These are phyloP conservation scores for Nemotelus pantherinus DNA, from an alignment of 2,888 invertebrate species.

Conservation along the genomic window DNA sequence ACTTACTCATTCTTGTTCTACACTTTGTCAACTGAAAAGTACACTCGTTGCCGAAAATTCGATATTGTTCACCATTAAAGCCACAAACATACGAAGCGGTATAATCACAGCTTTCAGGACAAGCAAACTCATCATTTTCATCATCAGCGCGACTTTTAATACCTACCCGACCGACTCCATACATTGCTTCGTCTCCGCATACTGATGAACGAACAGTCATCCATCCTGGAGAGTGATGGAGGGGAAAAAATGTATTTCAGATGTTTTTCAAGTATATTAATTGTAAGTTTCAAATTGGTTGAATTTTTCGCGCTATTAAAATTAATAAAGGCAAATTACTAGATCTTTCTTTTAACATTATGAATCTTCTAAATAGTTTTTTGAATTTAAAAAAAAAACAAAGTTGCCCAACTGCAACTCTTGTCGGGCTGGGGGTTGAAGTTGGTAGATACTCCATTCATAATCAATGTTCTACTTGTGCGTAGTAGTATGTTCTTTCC, in stretches of 20 bases:
- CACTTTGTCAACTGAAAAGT: conserved; percentile 9
- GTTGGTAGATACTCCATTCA: too few relatives aligned
- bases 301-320: too few relatives aligned
- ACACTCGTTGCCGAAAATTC: conserved; percentile 28
- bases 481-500: too few relatives aligned
- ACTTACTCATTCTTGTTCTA: conserved; percentile 19
- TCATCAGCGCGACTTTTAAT: neutral
- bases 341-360: too few relatives aligned
- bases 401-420: too few relatives aligned
- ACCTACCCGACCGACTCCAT: conserved; percentile 17
- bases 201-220: neutral
- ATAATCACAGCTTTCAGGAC: conserved; percentile 29
- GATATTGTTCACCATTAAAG: conserved; percentile 25
- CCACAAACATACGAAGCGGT: conserved; percentile 17
- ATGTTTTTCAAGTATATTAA: neutral
- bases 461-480: too few relatives aligned
- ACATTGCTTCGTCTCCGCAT: conserved; percentile 24
- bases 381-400: too few relatives aligned
- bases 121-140: neutral
- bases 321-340: too few relatives aligned
- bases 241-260: too few relatives aligned
- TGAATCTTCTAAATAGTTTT: too few relatives aligned
- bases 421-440: too few relatives aligned
- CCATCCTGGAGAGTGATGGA: conserved; percentile 9
- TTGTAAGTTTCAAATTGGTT: too few relatives aligned